phyloP scores from a whole-genome alignment of 2,113 vertebrate genomes.

The Strix uralensis region DNA sequence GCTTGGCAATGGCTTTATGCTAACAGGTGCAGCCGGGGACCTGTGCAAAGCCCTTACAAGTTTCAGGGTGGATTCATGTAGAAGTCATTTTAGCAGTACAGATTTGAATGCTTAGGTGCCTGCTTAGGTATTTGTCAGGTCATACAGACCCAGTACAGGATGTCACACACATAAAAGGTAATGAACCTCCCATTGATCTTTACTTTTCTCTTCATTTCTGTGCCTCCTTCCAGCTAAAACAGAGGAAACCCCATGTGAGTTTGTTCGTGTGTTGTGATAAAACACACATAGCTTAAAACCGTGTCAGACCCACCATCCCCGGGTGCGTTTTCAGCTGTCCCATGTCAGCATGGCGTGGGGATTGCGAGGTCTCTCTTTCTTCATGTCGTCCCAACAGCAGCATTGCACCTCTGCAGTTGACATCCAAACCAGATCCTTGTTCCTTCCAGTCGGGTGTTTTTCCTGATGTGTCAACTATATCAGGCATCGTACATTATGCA shows the following conservation, averaged over 20 bases:
- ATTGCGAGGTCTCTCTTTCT: neutral
- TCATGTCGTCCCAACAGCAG: rapidly evolving
- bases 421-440: neutral
- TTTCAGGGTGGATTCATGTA: neutral
- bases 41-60: neutral
- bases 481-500: neutral
- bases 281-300: neutral
- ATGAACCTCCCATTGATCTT: neutral
- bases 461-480: neutral
- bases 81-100: neutral
- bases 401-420: neutral
- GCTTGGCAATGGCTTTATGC: neutral
- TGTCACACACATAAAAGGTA: neutral
- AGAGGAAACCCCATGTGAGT: neutral
- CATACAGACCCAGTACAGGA: neutral
- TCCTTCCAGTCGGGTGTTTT: neutral
- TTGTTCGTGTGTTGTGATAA: neutral
- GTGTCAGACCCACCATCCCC: neutral
- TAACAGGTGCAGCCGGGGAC: neutral
- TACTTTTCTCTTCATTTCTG: neutral
- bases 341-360: no score
- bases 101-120: neutral
- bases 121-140: neutral
- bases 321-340: neutral
- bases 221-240: neutral